A percentile compares a stretch with the other conserved stretches of the same genome.
phyloP scores from a whole-genome alignment of 2,113 vertebrate genomes.

The Antechinus stuartii region DNA sequence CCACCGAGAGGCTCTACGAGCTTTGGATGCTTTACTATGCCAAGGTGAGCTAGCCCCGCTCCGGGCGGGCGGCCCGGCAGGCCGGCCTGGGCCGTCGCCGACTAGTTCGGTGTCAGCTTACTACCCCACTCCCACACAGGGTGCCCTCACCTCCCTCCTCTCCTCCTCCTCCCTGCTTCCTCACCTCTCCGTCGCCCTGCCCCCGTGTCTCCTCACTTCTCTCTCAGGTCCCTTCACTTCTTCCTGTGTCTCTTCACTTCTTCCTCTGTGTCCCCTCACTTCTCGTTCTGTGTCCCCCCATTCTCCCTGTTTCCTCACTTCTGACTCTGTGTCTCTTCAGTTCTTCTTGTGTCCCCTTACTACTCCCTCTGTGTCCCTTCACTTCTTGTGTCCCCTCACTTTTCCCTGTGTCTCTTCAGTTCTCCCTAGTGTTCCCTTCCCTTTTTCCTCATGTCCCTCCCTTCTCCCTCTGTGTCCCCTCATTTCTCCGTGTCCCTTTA shows the following conservation, averaged over 20 bases:
- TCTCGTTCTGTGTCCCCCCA: too few relatives aligned
- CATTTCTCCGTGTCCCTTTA: background rate
- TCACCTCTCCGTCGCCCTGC: background rate
- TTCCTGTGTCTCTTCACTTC: too few relatives aligned
- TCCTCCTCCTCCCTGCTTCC: background rate
- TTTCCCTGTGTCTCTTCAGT: background rate
- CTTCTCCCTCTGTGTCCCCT: too few relatives aligned
- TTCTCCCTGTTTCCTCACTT: background rate
- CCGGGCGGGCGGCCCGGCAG: constrained; percentile 55
- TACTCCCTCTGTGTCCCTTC: background rate
- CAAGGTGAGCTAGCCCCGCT: constrained; percentile 92
- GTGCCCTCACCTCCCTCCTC: too few relatives aligned
- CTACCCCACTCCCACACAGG: too few relatives aligned
- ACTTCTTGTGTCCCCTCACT: background rate
- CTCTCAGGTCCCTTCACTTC: background rate
- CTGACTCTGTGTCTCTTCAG: background rate
- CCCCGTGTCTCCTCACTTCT: background rate
- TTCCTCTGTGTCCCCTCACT: background rate
- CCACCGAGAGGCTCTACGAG: constrained; percentile 92
- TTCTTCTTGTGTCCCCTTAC: too few relatives aligned
- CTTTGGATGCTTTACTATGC: constrained; percentile 95
- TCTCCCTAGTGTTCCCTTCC: too few relatives aligned
- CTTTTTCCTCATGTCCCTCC: too few relatives aligned
- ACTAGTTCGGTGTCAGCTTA: background rate
- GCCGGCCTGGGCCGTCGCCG: too few relatives aligned